These are phyloP conservation scores for Calidris pygmaea DNA, from an alignment of 2,113 vertebrate genomes.

Conservation along the genomic window DNA sequence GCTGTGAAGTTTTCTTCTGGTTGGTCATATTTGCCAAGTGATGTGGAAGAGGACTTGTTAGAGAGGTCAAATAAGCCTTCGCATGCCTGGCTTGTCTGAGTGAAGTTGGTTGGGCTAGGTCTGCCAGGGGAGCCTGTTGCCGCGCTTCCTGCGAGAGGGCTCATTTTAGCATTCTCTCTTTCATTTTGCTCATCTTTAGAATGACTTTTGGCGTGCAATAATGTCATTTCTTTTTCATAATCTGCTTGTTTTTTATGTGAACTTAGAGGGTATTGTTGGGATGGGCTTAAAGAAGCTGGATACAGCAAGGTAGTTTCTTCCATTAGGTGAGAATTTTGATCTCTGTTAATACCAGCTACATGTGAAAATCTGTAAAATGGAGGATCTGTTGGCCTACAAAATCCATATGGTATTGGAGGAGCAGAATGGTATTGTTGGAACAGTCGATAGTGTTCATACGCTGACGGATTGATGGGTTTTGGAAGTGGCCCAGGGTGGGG, in stretches of 20 bases:
- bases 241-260: constrained; percentile 65
- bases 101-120: constrained; percentile 85
- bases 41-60: constrained; percentile 37
- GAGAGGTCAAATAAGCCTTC: constrained; percentile 64
- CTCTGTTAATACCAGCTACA: constrained; percentile 72
- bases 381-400: constrained; percentile 82
- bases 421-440: constrained; percentile 79
- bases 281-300: constrained; percentile 70
- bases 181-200: constrained; percentile 74
- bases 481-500: constrained; percentile 79
- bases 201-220: constrained; percentile 58
- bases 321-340: constrained; percentile 72
- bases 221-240: constrained; percentile 67
- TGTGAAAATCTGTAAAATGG: constrained; percentile 75
- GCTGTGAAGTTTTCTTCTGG: constrained; percentile 54
- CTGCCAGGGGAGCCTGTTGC: constrained; percentile 92
- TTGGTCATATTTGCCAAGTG: constrained; percentile 41
- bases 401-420: constrained; percentile 78
- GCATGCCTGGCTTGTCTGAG: constrained; percentile 76
- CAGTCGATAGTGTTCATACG: constrained; percentile 83
- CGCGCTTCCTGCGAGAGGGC: constrained; percentile 87
- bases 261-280: constrained; percentile 62
- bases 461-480: constrained; percentile 69
- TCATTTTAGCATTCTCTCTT: constrained; percentile 82
- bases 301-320: constrained; percentile 76